These are phyloP conservation scores for Holacanthella duospinosa DNA, from an alignment of 2,888 invertebrate species.

Conservation along the genomic window DNA sequence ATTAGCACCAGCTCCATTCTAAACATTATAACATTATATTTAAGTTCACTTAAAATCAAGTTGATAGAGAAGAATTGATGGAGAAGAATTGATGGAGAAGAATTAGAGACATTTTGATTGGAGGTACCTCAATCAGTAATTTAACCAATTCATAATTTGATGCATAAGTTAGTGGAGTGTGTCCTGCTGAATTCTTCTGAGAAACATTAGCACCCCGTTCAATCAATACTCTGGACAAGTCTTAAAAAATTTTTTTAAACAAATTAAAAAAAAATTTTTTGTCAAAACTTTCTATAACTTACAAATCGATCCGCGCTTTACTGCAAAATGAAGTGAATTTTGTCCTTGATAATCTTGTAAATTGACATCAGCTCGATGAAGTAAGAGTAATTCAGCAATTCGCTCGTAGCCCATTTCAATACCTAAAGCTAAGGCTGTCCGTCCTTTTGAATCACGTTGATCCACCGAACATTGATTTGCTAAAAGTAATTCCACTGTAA, in stretches of 20 bases:
- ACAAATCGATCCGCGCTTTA: constrained; percentile 25
- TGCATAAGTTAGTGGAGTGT: constrained; percentile 24
- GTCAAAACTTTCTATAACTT: constrained; percentile 7
- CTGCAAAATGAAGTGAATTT: constrained; percentile 31
- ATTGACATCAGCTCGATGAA: constrained; percentile 31
- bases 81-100: too few relatives aligned
- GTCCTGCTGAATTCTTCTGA: constrained; percentile 26
- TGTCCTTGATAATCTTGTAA: constrained; percentile 26
- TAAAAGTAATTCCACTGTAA: constrained; percentile 32
- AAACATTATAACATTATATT: too few relatives aligned
- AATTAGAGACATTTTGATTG: too few relatives aligned
- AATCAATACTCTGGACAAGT: too few relatives aligned
- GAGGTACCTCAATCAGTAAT: constrained; percentile 23
- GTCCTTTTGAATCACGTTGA: constrained; percentile 29
- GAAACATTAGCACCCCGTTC: constrained; percentile 29
- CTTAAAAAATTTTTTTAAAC: constrained; percentile 7
- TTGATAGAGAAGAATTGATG: too few relatives aligned
- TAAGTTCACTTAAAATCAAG: too few relatives aligned
- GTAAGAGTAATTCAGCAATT: constrained; percentile 26
- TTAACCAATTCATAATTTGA: constrained; percentile 26
- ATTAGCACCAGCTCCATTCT: constrained; percentile 26
- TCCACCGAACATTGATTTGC: constrained; percentile 31
- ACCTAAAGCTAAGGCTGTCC: constrained; percentile 26
- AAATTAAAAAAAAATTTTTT: not conserved
- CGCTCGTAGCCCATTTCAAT: constrained; percentile 33